Conservation (phyloP, 1,140 invertebrate species). For the Belonocnema kinseyi region DNA sequence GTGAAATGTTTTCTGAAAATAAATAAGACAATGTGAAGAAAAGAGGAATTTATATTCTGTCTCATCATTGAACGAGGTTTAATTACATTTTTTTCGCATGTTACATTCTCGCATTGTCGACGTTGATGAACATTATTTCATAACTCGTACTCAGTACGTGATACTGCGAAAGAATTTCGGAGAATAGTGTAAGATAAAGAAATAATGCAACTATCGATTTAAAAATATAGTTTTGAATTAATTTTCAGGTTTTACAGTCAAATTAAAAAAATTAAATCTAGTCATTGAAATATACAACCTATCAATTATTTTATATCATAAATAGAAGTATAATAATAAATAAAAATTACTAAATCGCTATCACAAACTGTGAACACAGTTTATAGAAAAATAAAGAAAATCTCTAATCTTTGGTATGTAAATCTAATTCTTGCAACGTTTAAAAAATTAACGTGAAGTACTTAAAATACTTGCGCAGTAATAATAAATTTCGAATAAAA, state of each 20-base stretch:
- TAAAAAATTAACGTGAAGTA: background rate
- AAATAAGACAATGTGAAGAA: conserved; percentile 24
- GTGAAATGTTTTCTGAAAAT: conserved; percentile 11
- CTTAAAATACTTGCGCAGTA: background rate
- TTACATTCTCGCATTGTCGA: background rate
- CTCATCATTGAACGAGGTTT: background rate
- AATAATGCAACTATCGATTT: background rate
- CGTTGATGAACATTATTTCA: background rate
- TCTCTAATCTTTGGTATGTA: background rate
- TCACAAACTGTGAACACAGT: conserved; percentile 20
- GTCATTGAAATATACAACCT: background rate
- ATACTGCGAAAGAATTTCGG: background rate
- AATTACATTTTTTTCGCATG: conserved; percentile 6
- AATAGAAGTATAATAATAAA: background rate
- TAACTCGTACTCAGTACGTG: background rate
- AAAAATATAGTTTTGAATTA: conserved; percentile 11
- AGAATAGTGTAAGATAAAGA: background rate
- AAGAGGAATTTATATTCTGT: conserved; percentile 17
- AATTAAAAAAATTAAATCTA: too few relatives aligned
- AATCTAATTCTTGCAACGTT: background rate
- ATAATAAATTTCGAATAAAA: background rate
- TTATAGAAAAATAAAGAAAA: conserved; percentile 6
- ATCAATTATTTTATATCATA: background rate
- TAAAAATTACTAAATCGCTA: background rate
- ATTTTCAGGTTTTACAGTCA: background rate